Conservation (phyloP, 2,888 invertebrate genomes). For the Mayetiola destructor region DNA sequence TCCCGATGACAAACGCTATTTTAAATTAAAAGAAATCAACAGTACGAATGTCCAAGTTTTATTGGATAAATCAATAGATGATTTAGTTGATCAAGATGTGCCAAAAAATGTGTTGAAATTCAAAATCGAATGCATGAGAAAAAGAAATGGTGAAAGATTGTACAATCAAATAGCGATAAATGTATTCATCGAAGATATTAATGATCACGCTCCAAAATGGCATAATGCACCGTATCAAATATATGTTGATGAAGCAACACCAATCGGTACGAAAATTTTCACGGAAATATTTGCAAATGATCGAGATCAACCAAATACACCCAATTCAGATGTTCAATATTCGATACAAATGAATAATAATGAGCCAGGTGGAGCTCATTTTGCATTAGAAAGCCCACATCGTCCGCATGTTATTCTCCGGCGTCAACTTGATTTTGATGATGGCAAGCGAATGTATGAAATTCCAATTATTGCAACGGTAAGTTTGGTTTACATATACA, state of each 20-base stretch:
- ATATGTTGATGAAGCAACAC: slow-evolving; percentile 66
- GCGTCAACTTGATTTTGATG: slow-evolving; percentile 63
- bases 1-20: slow-evolving; percentile 32
- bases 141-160: slow-evolving; percentile 36
- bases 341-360: slow-evolving; percentile 48
- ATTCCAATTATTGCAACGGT: slow-evolving; percentile 65
- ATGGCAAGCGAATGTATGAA: slow-evolving; percentile 59
- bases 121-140: slow-evolving; percentile 48
- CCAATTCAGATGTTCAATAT: slow-evolving; percentile 74
- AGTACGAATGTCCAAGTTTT: slow-evolving; percentile 60
- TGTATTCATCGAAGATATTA: slow-evolving; percentile 77
- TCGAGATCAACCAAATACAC: slow-evolving; percentile 74
- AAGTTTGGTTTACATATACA: no score
- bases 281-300: slow-evolving; percentile 67
- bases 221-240: slow-evolving; percentile 63
- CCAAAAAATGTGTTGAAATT: slow-evolving; percentile 74
- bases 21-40: slow-evolving; percentile 49
- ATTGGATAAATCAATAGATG: slow-evolving; percentile 61
- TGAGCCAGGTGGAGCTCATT: slow-evolving; percentile 36
- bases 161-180: slow-evolving; percentile 72
- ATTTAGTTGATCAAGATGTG: slow-evolving; percentile 63
- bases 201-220: slow-evolving; percentile 69
- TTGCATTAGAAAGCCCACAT: slow-evolving; percentile 66
- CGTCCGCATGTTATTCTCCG: slow-evolving; percentile 58
- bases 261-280: slow-evolving; percentile 63